A percentile compares a stretch with the other conserved stretches of the same genome.
Conservation (phyloP, 1,140 invertebrate genomes). For the Drosophila cardini region DNA sequence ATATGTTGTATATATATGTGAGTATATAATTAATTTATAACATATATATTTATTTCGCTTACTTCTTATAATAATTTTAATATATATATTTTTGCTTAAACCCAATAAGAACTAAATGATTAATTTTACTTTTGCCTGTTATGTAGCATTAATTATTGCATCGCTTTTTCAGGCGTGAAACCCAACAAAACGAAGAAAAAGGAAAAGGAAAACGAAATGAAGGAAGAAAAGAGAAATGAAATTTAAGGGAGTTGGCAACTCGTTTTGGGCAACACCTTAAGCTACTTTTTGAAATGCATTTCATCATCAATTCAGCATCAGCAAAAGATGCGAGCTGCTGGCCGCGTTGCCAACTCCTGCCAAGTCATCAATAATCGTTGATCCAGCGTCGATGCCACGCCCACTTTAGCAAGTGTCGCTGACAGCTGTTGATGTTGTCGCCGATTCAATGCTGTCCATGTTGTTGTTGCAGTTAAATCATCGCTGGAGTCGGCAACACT, state of each 20-base stretch:
- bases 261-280: conserved; percentile 59
- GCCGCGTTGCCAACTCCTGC: conserved; percentile 51
- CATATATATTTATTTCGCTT: conserved; percentile 11
- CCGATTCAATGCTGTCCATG: conserved; percentile 11
- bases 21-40: conserved; percentile 13
- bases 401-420: conserved; percentile 72
- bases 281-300: conserved; percentile 80
- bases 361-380: conserved; percentile 82
- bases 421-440: conserved; percentile 59
- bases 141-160: conserved; percentile 49
- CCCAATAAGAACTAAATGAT: conserved; percentile 8
- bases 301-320: conserved; percentile 82
- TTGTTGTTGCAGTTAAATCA: conserved; percentile 60
- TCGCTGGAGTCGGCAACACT: conserved; percentile 46
- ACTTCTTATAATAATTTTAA: not conserved
- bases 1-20: conserved; percentile 6
- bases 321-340: conserved; percentile 55
- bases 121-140: conserved; percentile 30
- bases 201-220: not conserved
- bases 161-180: conserved; percentile 13
- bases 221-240: not conserved
- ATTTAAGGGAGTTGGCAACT: conserved; percentile 16
- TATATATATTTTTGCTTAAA: not conserved
- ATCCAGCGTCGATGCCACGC: conserved; percentile 61
- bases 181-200: conserved; percentile 7